phyloP scores from a whole-genome alignment of 1,140 invertebrate species.

The Drosophila bocqueti region DNA sequence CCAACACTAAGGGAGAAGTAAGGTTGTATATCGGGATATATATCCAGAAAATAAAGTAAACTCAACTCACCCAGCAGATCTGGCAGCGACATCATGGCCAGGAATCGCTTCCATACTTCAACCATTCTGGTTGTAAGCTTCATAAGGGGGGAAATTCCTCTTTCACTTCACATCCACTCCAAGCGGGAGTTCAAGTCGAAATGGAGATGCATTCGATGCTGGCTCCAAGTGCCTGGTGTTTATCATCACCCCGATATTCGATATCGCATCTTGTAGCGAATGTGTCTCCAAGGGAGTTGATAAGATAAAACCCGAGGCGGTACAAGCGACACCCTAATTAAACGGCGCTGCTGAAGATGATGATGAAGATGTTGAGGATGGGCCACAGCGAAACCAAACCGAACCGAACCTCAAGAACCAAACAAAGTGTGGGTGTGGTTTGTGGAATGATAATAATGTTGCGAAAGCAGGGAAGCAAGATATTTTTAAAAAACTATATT shows the following conservation, averaged over 20 bases:
- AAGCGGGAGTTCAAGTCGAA: constrained; percentile 31
- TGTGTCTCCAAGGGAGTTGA: constrained; percentile 43
- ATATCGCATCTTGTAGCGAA: constrained; percentile 60
- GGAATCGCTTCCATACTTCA: constrained; percentile 55
- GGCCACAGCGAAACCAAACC: background rate
- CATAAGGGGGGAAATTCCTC: constrained; percentile 29
- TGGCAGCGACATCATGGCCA: constrained; percentile 51
- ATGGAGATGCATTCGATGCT: constrained; percentile 37
- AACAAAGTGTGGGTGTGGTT: background rate
- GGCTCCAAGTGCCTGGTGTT: constrained; percentile 2
- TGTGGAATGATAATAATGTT: constrained; percentile 8
- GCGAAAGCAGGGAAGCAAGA: background rate
- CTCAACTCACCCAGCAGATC: constrained; percentile 59
- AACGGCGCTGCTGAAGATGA: constrained; percentile 16
- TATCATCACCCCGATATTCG: constrained; percentile 29
- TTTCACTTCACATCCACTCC: constrained; percentile 41
- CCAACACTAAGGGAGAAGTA: constrained; percentile 36
- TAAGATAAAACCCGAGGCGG: constrained; percentile 41
- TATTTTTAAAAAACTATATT: constrained; percentile 28
- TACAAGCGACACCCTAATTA: constrained; percentile 62
- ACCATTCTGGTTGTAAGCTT: constrained; percentile 32
- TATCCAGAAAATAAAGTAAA: background rate
- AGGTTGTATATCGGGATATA: background rate
- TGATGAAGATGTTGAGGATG: constrained; percentile 27
- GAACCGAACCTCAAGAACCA: background rate